Evolutionary conservation across 2,797 vertebrate species (phyloP).

Genomic region (Poecilia wingei): DNA sequence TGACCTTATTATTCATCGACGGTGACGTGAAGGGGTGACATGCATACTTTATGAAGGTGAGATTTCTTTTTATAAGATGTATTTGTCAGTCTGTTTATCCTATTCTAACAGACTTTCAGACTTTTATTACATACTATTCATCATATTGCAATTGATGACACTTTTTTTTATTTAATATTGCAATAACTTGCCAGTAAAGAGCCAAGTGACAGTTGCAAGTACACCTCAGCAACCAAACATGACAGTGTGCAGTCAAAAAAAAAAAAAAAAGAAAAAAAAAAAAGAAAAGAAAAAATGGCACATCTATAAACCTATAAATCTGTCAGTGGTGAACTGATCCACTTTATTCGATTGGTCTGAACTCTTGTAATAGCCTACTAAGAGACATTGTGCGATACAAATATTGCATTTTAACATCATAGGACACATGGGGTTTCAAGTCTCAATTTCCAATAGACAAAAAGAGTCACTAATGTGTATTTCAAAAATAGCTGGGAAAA

Average conservation of each 20-base stretch:
- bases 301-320: slow-evolving; percentile 22
- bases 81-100: slow-evolving; percentile 8
- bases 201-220: slow-evolving; percentile 1
- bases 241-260: slow-evolving; percentile 4
- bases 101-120: slow-evolving; percentile 17
- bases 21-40: background rate
- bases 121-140: slow-evolving; percentile 21
- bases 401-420: slow-evolving; percentile 83
- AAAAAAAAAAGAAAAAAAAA: background rate
- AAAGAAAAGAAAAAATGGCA: slow-evolving; percentile 17
- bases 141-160: slow-evolving; percentile 12
- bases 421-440: slow-evolving; percentile 87
- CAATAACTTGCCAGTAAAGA: slow-evolving; percentile 16
- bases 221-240: slow-evolving; percentile 10
- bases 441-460: slow-evolving; percentile 82
- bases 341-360: slow-evolving; percentile 93
- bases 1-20: background rate
- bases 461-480: slow-evolving; percentile 78
- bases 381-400: slow-evolving; percentile 87
- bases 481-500: slow-evolving; percentile 65
- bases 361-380: slow-evolving; percentile 88
- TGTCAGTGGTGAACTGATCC: slow-evolving; percentile 83
- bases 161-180: slow-evolving; percentile 20
- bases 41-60: background rate
- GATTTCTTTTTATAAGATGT: too few species aligned